phyloP scores from a whole-genome alignment of 2,113 vertebrate species.

The Sminthopsis crassicaudata region DNA sequence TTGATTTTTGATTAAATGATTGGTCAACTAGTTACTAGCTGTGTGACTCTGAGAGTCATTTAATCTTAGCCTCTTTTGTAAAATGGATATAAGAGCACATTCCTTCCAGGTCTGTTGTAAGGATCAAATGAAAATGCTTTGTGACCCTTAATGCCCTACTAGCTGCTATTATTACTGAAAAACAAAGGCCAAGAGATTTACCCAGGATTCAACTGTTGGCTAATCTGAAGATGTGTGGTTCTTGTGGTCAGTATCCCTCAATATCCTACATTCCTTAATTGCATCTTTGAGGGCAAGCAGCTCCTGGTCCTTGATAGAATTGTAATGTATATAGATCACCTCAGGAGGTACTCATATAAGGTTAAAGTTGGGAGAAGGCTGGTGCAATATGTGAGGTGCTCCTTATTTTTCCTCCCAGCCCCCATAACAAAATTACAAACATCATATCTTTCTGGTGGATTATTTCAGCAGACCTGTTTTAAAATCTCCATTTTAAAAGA shows the following conservation, averaged over 20 bases:
- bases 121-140: neutral
- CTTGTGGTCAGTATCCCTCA: neutral
- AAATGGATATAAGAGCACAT: neutral
- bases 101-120: neutral
- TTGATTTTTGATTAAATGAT: neutral
- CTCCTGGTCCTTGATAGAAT: neutral
- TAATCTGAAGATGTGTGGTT: neutral
- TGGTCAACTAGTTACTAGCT: neutral
- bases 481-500: neutral
- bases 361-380: neutral
- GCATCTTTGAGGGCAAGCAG: neutral
- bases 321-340: neutral
- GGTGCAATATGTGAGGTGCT: neutral
- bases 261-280: neutral
- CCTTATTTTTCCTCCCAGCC: neutral
- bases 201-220: neutral
- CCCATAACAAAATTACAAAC: neutral
- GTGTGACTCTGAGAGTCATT: neutral
- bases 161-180: neutral
- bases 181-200: neutral
- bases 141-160: neutral
- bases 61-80: neutral
- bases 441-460: neutral
- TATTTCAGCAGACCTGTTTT: neutral
- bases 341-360: neutral